These are phyloP conservation scores for Tenthredo distinguenda DNA, from an alignment of 2,888 invertebrate genomes.

Conservation along the genomic window DNA sequence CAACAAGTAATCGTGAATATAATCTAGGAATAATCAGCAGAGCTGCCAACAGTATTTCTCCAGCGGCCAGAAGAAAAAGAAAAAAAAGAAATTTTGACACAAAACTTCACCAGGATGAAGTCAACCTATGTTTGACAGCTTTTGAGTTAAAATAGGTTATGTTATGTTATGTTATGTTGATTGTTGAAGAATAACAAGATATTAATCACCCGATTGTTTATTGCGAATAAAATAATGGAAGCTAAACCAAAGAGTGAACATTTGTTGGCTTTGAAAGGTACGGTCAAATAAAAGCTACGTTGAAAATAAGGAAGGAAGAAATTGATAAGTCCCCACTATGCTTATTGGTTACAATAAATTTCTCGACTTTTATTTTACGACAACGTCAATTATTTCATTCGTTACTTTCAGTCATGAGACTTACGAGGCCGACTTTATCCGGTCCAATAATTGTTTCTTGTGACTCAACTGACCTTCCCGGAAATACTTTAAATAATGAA, in stretches of 20 bases:
- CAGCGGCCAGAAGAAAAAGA: no score
- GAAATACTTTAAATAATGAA: slow-evolving; percentile 88
- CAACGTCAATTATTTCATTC: neutral
- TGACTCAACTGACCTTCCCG: slow-evolving; percentile 92
- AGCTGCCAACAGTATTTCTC: neutral
- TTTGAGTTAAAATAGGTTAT: neutral
- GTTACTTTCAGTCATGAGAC: slow-evolving; percentile 89
- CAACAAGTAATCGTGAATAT: neutral
- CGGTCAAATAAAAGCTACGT: slow-evolving; percentile 33
- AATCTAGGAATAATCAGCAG: neutral
- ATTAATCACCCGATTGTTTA: slow-evolving; percentile 27
- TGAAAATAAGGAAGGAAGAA: neutral
- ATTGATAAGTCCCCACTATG: neutral
- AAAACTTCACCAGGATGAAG: neutral
- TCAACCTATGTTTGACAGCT: slow-evolving; percentile 12
- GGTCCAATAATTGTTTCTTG: slow-evolving; percentile 90
- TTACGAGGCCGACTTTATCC: slow-evolving; percentile 94
- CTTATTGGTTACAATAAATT: neutral
- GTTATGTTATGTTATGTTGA: neutral
- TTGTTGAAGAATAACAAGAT: neutral
- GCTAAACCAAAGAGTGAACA: slow-evolving; percentile 82
- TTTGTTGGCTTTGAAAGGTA: slow-evolving; percentile 82
- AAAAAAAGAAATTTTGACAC: neutral
- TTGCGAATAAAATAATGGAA: slow-evolving; percentile 78
- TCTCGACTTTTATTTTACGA: neutral